Conservation (phyloP, 2,797 vertebrate genomes). For the Mormyrops boulengeri region DNA sequence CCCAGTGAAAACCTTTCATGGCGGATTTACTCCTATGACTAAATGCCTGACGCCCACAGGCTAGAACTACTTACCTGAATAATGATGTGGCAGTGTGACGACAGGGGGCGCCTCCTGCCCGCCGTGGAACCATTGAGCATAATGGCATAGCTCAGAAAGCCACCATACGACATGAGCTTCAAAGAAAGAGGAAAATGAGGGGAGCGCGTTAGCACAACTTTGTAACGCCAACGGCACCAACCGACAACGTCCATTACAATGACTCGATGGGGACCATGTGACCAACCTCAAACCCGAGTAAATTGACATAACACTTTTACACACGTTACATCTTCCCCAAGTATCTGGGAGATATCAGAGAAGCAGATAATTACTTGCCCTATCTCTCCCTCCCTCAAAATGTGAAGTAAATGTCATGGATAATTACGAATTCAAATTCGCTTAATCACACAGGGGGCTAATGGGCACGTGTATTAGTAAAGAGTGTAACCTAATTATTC, state of each 20-base stretch:
- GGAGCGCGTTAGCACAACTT: neutral
- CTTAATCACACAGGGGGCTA: slow-evolving; percentile 37
- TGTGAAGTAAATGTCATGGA: slow-evolving; percentile 28
- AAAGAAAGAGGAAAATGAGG: slow-evolving; percentile 9
- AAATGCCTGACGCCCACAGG: neutral
- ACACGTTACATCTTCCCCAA: neutral
- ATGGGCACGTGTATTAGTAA: slow-evolving; percentile 32
- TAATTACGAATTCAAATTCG: slow-evolving; percentile 35
- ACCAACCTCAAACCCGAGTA: neutral
- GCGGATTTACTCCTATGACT: neutral
- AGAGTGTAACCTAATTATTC: slow-evolving; percentile 39
- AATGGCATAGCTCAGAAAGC: slow-evolving; percentile 73
- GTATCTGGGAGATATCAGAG: slow-evolving; percentile 23
- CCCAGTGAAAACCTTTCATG: slow-evolving; percentile 6
- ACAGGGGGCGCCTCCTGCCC: slow-evolving; percentile 58
- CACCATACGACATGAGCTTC: slow-evolving; percentile 79
- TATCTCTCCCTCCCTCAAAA: slow-evolving; percentile 25
- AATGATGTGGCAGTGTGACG: slow-evolving; percentile 67
- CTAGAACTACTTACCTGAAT: slow-evolving; percentile 67
- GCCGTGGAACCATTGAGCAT: slow-evolving; percentile 72
- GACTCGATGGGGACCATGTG: neutral
- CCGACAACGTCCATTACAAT: neutral
- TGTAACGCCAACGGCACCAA: neutral
- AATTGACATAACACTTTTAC: neutral
- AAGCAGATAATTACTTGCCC: slow-evolving; percentile 26